Evolutionary conservation across 2,888 invertebrate species (phyloP).

Genomic region (Kuschelorhynchus macadamiae): DNA sequence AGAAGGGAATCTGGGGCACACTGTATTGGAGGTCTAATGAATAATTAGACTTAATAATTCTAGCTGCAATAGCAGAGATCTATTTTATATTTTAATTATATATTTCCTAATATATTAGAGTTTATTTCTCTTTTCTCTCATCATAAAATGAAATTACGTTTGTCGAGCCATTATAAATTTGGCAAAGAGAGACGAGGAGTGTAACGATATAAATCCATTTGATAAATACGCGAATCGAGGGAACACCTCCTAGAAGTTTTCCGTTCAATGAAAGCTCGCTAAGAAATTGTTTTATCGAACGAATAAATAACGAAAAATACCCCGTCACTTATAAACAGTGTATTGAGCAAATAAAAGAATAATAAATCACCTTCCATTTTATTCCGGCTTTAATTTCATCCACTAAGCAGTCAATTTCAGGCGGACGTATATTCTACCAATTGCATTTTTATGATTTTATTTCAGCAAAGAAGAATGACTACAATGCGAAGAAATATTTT

Average conservation of each 20-base stretch:
- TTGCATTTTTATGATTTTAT: slow-evolving; percentile 67
- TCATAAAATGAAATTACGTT: slow-evolving; percentile 39
- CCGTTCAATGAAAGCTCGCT: slow-evolving; percentile 48
- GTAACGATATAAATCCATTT: slow-evolving; percentile 47
- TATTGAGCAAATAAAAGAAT: slow-evolving; percentile 62
- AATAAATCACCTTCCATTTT: slow-evolving; percentile 62
- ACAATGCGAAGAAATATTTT: no score
- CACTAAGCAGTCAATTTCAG: slow-evolving; percentile 64
- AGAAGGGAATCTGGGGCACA: no score
- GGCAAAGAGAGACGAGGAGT: slow-evolving; percentile 36
- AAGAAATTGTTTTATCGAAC: slow-evolving; percentile 48
- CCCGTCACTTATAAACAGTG: slow-evolving; percentile 55
- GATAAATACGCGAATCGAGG: slow-evolving; percentile 47
- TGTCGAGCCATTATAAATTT: slow-evolving; percentile 42
- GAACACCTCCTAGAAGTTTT: slow-evolving; percentile 49
- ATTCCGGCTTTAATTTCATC: slow-evolving; percentile 61
- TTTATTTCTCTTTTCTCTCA: neutral
- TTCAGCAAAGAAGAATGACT: slow-evolving; percentile 40
- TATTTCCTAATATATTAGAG: no score
- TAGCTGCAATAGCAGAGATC: no score
- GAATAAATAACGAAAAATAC: slow-evolving; percentile 52
- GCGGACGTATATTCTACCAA: slow-evolving; percentile 65
- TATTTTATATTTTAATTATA: no score
- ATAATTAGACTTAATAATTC: no score
- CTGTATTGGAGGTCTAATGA: no score